Evolutionary conservation across 1,140 invertebrate species (phyloP), one percentile per base, ranked within the genome.

Genomic region (Homalodisca vitripennis): DNA sequence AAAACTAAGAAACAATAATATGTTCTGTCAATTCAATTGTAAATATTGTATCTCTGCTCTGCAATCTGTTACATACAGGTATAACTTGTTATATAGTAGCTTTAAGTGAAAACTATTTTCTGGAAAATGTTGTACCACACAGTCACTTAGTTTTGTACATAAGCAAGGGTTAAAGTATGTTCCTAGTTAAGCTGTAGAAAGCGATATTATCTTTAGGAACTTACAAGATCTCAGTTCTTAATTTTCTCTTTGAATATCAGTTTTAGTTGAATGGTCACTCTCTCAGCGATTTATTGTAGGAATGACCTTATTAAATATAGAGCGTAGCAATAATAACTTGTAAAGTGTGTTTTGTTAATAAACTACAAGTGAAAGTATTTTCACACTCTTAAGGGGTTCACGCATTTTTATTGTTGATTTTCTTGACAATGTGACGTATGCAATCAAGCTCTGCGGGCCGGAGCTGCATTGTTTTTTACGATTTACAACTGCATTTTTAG

Each of bases 401-500:
- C 29, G 62, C 62, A 32, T 64, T 64, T 64, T 64, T 64, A 64
- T 31, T 26, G 62, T 64, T 64, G 30, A 32, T 64, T 64, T 64
- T 64, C 62, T 64, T 20, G n/a, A 64, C 29, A 64, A 64, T 64
- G 62, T 64, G 62, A 64, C 62, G 20, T 3, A 64, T 64, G 62
- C 62, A 64, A 64, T 64, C 62, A 20, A 27, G 32, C 62, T 64
- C 62, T 64, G 62, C 62, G n/a, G 62, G 62, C 10, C 62, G 32
- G 62, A 64, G 62, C 26, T 3, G 29, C 29, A 32, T 64, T 31
- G 27, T 64, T 64, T 64, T 64, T 64, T 64, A 64, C 2, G 34
- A 64, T 64, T 32, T 64, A 64, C 62, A 64, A 64, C 29, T 32
- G 30, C 27, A 64, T 64, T 64, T 64, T 64, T 64, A 64, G 62